These are phyloP conservation scores for Drosophila navojoa DNA, from an alignment of 1,140 invertebrate species.

Conservation along the genomic window DNA sequence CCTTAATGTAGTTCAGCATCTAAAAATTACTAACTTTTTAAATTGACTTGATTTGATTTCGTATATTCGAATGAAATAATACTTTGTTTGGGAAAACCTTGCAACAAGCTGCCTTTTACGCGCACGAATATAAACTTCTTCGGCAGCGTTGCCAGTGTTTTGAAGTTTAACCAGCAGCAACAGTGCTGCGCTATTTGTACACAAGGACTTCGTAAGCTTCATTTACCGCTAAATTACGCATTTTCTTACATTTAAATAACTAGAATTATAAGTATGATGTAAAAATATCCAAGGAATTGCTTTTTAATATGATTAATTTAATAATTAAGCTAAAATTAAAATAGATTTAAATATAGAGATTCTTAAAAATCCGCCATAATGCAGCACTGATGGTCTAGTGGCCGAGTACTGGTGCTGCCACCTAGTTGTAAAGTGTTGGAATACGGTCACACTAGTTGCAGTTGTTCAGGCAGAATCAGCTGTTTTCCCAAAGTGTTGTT, in stretches of 20 bases:
- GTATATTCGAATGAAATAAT: not conserved
- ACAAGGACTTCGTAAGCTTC: not conserved
- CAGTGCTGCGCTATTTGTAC: not conserved
- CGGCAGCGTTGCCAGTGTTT: constrained; percentile 33
- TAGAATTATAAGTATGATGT: too few relatives aligned
- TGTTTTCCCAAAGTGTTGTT: constrained; percentile 53
- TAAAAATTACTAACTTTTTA: constrained; percentile 14
- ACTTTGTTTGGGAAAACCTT: constrained; percentile 46
- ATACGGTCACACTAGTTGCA: constrained; percentile 25
- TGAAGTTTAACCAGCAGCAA: not conserved
- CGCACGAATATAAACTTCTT: constrained; percentile 53
- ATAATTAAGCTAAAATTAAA: not conserved
- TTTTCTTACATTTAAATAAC: too few relatives aligned
- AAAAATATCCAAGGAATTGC: not conserved
- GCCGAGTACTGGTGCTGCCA: constrained; percentile 2
- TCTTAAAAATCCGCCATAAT: not conserved
- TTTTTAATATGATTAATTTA: not conserved
- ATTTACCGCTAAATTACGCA: not conserved
- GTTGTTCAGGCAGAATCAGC: constrained; percentile 58
- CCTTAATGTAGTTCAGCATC: constrained; percentile 76
- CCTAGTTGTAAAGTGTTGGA: not conserved
- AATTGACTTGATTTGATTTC: not conserved
- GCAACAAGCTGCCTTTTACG: constrained; percentile 69
- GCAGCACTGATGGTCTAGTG: not conserved
- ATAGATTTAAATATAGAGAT: too few relatives aligned